A percentile compares a stretch with the other conserved stretches of the same genome.
phyloP scores from a whole-genome alignment of 1,140 invertebrate genomes.

The Alviniconcha marisindica region DNA sequence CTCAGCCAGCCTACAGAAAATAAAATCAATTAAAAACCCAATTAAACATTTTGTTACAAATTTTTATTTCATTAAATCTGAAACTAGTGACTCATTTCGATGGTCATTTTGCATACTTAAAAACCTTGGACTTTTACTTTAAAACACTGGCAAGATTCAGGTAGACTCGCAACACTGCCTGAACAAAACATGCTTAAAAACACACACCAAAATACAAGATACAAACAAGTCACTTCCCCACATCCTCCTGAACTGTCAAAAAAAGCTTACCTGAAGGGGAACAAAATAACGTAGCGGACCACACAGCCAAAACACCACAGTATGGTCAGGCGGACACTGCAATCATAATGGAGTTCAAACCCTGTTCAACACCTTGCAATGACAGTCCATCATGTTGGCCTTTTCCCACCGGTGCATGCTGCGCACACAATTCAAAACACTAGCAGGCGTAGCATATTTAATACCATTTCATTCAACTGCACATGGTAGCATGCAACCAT shows the following conservation, averaged over 20 bases:
- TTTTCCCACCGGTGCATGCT: too few species aligned
- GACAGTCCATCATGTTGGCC: too few species aligned
- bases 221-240: neutral
- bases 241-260: too few species aligned
- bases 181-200: neutral
- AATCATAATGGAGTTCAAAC: neutral
- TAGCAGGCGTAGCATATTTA: too few species aligned
- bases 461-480: too few species aligned
- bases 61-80: neutral
- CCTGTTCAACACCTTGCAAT: too few species aligned
- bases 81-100: neutral
- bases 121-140: neutral
- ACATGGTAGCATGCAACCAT: too few species aligned
- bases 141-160: too few species aligned
- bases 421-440: too few species aligned
- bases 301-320: slow-evolving; percentile 66
- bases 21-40: too few species aligned
- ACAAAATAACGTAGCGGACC: slow-evolving; percentile 64
- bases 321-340: slow-evolving; percentile 61
- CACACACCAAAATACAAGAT: neutral
- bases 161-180: neutral
- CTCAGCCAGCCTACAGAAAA: too few species aligned
- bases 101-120: neutral
- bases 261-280: slow-evolving; percentile 68
- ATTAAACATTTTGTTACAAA: too few species aligned